Evolutionary conservation across 2,113 vertebrate genomes (phyloP), one percentile per base, ranked within the genome.

Genomic region (Rana temporaria): DNA sequence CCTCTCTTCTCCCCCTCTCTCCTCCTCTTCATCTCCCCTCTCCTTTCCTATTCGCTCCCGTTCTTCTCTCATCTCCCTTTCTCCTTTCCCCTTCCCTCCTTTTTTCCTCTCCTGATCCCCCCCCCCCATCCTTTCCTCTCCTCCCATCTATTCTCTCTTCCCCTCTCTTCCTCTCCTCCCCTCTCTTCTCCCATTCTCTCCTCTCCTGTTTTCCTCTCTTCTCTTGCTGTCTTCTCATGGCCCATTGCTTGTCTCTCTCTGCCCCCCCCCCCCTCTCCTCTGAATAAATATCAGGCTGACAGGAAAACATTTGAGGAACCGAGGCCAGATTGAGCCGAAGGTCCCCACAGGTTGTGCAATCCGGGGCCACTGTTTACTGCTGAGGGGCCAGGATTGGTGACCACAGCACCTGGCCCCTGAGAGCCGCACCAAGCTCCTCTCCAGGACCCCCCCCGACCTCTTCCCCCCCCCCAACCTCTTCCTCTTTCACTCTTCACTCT

Each of bases 291-390:
- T 53, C 6, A 63, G 52, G 17, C 60, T 64, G 70, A 73, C 69
- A 81, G 79, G 68, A 65, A 81, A 72, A 72, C 57, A 73, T 64
- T 53, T 73, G 68, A 81, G 68, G 68, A 81, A 81, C 57, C 52
- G 57, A 15, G 32, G 34, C 38, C 38, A 65, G 60, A 19, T 34
- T 65, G 14, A 55, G 20, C 32, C 26, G 34, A 76, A 62, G 26
- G 34, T 78, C 48, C 42, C 55, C 5, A 17, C 32, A n/a, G 32
- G 63, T 71, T 63, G 38, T 63, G 22, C 42, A 73, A 73, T 26
- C 15, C 17, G 42, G 24, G 8, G 56, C 1, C 32, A 30, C 19
- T 16, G 59, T 9, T n/a, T 8, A 19, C 15, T 8, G n/a, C 17
- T 4, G 3, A 38, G 52, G 14, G 24, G n/a, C 12, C 17, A 53